A percentile compares a stretch with the other conserved stretches of the same genome.
These are phyloP conservation scores for Amiota communis DNA, from an alignment of 2,888 invertebrate genomes.

Conservation along the genomic window DNA sequence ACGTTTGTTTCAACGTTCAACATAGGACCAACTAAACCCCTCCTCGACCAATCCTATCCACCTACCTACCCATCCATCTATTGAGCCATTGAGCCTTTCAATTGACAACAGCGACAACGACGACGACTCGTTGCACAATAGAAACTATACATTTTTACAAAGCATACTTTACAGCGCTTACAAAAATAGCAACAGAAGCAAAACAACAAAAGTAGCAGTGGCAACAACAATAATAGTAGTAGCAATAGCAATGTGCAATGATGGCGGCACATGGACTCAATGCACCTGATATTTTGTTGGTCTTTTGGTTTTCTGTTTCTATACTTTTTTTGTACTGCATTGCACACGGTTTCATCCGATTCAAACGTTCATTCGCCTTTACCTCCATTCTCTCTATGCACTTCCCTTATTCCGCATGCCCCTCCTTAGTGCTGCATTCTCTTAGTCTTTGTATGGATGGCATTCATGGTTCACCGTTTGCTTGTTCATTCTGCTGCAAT, in stretches of 20 bases:
- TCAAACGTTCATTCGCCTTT: background rate
- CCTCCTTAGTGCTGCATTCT: no score
- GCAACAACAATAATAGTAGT: slow-evolving; percentile 11
- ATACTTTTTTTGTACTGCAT: slow-evolving; percentile 42
- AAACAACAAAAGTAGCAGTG: background rate
- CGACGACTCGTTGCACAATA: no score
- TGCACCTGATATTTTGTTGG: slow-evolving; percentile 11
- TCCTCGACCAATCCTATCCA: background rate
- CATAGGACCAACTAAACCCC: background rate
- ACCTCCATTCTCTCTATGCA: slow-evolving; percentile 15
- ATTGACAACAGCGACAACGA: background rate
- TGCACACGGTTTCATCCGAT: slow-evolving; percentile 33
- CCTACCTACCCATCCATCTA: background rate
- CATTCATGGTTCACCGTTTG: background rate
- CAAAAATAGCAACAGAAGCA: background rate
- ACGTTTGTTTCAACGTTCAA: slow-evolving; percentile 39
- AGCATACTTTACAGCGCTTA: slow-evolving; percentile 23
- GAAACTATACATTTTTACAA: background rate
- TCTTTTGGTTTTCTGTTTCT: no score
- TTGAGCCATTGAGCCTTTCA: background rate
- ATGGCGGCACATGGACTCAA: slow-evolving; percentile 1
- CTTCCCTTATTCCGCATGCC: background rate
- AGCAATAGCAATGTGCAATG: slow-evolving; percentile 28
- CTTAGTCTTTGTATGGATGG: no score
- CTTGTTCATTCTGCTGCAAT: slow-evolving; percentile 45